These are phyloP conservation scores for Muscidifurax raptorellus DNA, from an alignment of 1,140 invertebrate genomes.

Conservation along the genomic window DNA sequence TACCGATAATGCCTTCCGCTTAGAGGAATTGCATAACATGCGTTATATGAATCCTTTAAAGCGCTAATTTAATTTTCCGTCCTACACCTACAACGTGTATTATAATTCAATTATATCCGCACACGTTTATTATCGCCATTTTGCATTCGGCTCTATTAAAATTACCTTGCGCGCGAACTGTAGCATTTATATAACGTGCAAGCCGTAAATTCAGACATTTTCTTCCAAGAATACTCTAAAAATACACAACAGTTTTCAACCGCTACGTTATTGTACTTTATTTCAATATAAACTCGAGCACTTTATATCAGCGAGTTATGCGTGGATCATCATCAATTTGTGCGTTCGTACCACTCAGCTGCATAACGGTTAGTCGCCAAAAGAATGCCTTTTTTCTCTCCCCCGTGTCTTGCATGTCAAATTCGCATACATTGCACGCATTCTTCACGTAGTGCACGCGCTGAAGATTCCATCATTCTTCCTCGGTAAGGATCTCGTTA, in stretches of 20 bases:
- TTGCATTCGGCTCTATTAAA: too few species aligned
- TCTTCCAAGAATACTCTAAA: background rate
- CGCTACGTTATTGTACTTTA: background rate
- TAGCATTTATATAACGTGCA: too few species aligned
- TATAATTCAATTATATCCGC: background rate
- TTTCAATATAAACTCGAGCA: background rate
- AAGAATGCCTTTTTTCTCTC: background rate
- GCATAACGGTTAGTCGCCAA: background rate
- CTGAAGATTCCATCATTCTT: conserved; percentile 8
- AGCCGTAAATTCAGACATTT: too few species aligned
- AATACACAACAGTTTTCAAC: background rate
- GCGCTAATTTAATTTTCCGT: background rate
- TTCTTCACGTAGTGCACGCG: background rate
- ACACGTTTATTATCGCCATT: background rate
- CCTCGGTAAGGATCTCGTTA: too few species aligned
- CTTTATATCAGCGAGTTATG: background rate
- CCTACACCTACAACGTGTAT: background rate
- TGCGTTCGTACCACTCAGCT: background rate
- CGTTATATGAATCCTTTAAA: background rate
- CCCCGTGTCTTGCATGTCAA: too few species aligned
- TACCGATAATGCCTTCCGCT: background rate
- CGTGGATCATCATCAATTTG: background rate
- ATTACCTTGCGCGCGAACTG: too few species aligned
- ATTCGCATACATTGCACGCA: background rate
- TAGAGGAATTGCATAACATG: background rate